Evolutionary conservation across 2,888 invertebrate species (phyloP), one percentile per base, ranked within the genome.

Genomic region (Eulithis prunata): DNA sequence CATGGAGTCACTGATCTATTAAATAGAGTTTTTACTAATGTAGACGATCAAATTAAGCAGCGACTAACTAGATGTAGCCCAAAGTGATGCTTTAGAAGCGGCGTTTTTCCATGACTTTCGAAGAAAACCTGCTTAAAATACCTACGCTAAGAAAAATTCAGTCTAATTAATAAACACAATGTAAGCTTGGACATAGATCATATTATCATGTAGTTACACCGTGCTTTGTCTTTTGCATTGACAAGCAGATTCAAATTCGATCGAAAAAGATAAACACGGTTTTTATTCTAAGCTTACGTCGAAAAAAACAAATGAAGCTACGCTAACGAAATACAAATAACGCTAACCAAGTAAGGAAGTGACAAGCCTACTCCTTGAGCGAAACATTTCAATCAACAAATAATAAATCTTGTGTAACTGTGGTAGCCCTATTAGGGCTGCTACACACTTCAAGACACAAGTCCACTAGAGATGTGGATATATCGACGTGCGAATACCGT

Each of bases 401-500:
- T 57, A 53, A 52, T 63, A 63, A 58, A 63, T 63, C 63, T 45
- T 12, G 21, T 58, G 21, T 49, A 53, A 55, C 61, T 53, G 62
- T 47, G 32, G 13, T 32, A 57, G 36, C 36, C 10, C 43, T 64
- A 59, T 58, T 57, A 64, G 43, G 14, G 38, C 49, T 49, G 57
- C 53, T 63, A 51, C 51, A 58, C 58, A 62, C 61, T 21, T 47
- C 47, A 12, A 21, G 32, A 28, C 36, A 21, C 47, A 12, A 21
- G 45, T 14, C 45, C 14, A 47, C 38, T 12, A 52, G 43, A 51
- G 52, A 51, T 41, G 3, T 38, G 49, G 41, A 58, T 49, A 32
- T 64, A 64, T 53, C 12, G 64, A 54, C 49, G 28, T 47, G 58
- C 54, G 47, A 58, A 55, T 58, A 58, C 58, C 57, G 63, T 63